Conservation (phyloP, 2,113 vertebrate species). For the Tenrec ecaudatus region DNA sequence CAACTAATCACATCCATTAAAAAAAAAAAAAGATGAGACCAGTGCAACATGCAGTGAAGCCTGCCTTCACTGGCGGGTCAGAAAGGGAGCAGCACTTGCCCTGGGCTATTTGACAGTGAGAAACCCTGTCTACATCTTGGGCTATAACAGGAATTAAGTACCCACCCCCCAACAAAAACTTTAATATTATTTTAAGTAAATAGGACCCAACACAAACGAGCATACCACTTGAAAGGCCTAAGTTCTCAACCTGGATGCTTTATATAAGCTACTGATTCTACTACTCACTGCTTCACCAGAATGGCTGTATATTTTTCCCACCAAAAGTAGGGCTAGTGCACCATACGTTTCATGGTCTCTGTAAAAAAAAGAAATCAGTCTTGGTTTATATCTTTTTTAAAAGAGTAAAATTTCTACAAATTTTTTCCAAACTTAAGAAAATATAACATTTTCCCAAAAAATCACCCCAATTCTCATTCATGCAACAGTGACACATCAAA, state of each 20-base stretch:
- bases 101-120: neutral
- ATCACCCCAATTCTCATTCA: constrained; percentile 59
- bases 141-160: constrained; percentile 36
- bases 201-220: constrained; percentile 31
- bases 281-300: constrained; percentile 84
- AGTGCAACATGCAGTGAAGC: neutral
- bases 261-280: constrained; percentile 62
- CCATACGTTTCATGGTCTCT: constrained; percentile 81
- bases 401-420: constrained; percentile 68
- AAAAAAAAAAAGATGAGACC: neutral
- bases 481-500: neutral
- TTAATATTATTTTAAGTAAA: constrained; percentile 46
- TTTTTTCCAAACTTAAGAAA: constrained; percentile 54
- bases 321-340: constrained; percentile 82
- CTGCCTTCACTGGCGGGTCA: neutral
- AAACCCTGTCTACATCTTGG: neutral
- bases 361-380: constrained; percentile 83
- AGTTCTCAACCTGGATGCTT: constrained; percentile 58
- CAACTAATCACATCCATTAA: neutral
- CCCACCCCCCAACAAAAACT: neutral
- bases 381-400: constrained; percentile 80
- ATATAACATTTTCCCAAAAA: constrained; percentile 56
- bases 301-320: constrained; percentile 82
- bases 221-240: constrained; percentile 32
- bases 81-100: neutral